Conservation (phyloP, 2,113 vertebrate species). For the Pan troglodytes region NHGRI_mPanTro3-v2.1_pri NC_072412.2:40032001-40032500, state of each 20-base stretch:
- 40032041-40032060: background rate
- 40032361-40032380: no score
- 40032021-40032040: background rate
- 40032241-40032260: background rate
- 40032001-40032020: background rate
- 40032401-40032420: no score
- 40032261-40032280: no score
- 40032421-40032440: no score
- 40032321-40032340: no score
- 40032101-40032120: background rate
- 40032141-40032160: background rate
- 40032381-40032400: no score
- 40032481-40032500: no score
- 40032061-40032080: background rate
- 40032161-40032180: background rate
- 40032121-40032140: background rate
- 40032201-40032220: background rate
- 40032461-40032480: no score
- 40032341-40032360: no score
- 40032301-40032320: no score
- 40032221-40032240: conserved; percentile 24
- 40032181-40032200: background rate
- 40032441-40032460: no score
- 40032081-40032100: background rate
- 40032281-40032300: no score